phyloP scores from a whole-genome alignment of 1,140 invertebrate species.

The Panulirus ornatus region DNA sequence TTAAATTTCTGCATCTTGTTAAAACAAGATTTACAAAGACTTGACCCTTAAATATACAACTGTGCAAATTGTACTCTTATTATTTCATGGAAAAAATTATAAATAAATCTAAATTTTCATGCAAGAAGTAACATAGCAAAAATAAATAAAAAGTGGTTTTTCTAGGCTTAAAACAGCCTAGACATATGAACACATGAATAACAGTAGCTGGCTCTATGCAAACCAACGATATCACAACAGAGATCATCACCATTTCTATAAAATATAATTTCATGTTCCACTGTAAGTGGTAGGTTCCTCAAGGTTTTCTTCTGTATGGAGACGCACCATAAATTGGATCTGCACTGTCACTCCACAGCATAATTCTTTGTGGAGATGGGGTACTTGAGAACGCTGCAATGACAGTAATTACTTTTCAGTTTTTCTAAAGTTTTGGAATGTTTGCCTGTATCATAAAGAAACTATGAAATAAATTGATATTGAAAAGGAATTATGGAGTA shows the following conservation, averaged over 20 bases:
- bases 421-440: too few relatives aligned
- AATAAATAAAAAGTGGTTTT: neutral
- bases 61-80: too few relatives aligned
- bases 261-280: neutral
- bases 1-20: too few relatives aligned
- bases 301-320: slow-evolving; percentile 41
- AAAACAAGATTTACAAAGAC: too few relatives aligned
- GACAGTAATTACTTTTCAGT: too few relatives aligned
- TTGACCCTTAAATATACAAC: too few relatives aligned
- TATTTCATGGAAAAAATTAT: neutral
- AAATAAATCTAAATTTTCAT: too few relatives aligned
- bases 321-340: slow-evolving; percentile 52
- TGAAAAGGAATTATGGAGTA: too few relatives aligned
- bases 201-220: neutral
- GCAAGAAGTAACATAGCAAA: neutral
- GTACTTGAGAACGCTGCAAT: too few relatives aligned
- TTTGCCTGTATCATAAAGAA: too few relatives aligned
- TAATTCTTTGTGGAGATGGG: slow-evolving; percentile 34
- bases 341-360: slow-evolving; percentile 33
- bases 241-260: neutral
- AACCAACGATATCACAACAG: neutral
- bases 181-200: neutral
- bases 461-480: too few relatives aligned
- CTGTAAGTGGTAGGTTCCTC: slow-evolving; percentile 49
- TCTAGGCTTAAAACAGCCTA: slow-evolving; percentile 22